Percentiles rank a stretch among this genome's conserved stretches.
phyloP scores from a whole-genome alignment of 2,797 vertebrate species.

The Gymnoscopelus braueri region DNA sequence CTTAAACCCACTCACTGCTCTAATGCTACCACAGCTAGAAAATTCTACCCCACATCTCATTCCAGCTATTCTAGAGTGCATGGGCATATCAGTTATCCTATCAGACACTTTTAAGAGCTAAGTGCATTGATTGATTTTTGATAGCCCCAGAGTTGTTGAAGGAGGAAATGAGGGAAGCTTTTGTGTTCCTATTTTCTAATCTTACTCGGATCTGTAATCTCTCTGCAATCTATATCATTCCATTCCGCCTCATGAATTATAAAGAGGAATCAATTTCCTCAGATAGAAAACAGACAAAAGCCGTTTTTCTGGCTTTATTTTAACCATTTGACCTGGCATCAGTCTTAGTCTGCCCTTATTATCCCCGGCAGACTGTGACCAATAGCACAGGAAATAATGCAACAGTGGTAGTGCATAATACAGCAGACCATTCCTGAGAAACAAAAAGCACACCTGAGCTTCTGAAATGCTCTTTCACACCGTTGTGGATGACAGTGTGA shows the following conservation, averaged over 20 bases:
- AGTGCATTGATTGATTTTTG: slow-evolving; percentile 82
- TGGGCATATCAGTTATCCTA: slow-evolving; percentile 70
- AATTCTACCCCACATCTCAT: slow-evolving; percentile 38
- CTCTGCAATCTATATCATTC: slow-evolving; percentile 71
- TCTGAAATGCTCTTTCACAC: slow-evolving; percentile 35
- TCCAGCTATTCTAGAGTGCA: slow-evolving; percentile 69
- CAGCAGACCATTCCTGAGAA: slow-evolving; percentile 31
- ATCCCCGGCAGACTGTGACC: slow-evolving; percentile 19
- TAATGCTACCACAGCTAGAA: slow-evolving; percentile 34
- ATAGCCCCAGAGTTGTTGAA: slow-evolving; percentile 70
- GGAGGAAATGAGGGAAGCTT: slow-evolving; percentile 69
- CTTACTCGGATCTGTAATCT: slow-evolving; percentile 73
- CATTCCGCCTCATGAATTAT: slow-evolving; percentile 76
- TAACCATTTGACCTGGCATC: slow-evolving; percentile 31
- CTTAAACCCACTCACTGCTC: slow-evolving; percentile 23
- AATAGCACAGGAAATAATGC: slow-evolving; percentile 31
- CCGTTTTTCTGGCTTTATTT: slow-evolving; percentile 50
- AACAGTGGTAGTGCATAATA: slow-evolving; percentile 8
- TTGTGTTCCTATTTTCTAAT: slow-evolving; percentile 75
- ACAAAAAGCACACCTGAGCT: slow-evolving; percentile 21
- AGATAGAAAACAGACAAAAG: slow-evolving; percentile 70
- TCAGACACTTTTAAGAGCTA: slow-evolving; percentile 79
- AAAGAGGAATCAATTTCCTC: slow-evolving; percentile 71
- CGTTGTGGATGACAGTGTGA: not conserved
- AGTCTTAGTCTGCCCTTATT: slow-evolving; percentile 20